Base-by-base conservation (phyloP, 2,888 invertebrate species). In the Cheilosia grossa region DNA sequence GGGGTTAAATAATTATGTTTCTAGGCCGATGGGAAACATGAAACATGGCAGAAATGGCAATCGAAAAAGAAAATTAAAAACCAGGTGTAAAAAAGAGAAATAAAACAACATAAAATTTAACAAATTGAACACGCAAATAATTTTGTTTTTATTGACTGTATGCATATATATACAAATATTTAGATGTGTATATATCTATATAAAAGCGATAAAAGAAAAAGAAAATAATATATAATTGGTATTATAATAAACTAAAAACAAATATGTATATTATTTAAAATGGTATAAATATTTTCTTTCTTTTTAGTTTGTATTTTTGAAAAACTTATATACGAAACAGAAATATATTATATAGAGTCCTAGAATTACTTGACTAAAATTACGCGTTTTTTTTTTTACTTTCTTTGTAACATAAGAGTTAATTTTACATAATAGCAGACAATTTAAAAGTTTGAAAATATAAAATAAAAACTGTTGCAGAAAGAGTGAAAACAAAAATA, bases 101-200 rank as follows among this genome's bases (percentile, higher is more conserved):
- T 17, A 64, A 75, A 53, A 58, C 10, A 51, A 70, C 5, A 47
- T 13, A 47, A 30, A 72, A 56, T 15, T 49, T 54, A 56, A 66
- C 51, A 70, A 85, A 81, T 80, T 72, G 74, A 85, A 85, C 85
- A 80, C 85, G 72, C 79, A 79, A 85, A 77, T 85, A 75, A 85
- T 63, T 81, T 77, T 82, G 59, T 66, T 85, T 66, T 85, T 85
- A 85, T 81, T 80, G 63, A 83, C 79, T 85, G 79, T 74, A 64
- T 79, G 51, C 67, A 81, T 54, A 69, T 33, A 54, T 54, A 78
- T 70, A 44, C 40, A 56, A 47, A 17, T 49, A 69, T 59, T 33
- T 72, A 44, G 53, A 21, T 59, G 64, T 40, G n/a, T 56, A 49
- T 53, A 64, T 58, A 79, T 27, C 27, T 27, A 27, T 53, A 77